Percentiles rank a stretch among this genome's conserved stretches.
Conservation (phyloP, 2,888 invertebrate species). For the Falcaria lacertinaria region DNA sequence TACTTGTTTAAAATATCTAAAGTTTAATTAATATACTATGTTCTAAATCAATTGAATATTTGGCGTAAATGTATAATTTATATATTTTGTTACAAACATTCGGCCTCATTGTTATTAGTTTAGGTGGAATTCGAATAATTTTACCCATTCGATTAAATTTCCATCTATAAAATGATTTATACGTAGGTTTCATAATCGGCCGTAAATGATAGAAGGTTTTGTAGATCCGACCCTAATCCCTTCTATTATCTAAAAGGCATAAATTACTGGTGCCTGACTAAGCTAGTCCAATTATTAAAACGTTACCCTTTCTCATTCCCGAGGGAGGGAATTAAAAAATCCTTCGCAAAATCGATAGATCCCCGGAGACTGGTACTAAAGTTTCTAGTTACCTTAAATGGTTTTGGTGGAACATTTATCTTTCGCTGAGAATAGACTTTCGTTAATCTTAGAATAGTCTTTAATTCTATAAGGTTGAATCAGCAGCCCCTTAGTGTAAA, state of each 20-base stretch:
- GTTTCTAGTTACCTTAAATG: neutral
- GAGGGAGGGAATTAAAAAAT: neutral
- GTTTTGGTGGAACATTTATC: neutral
- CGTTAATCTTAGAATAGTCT: neutral
- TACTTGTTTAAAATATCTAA: too few species aligned
- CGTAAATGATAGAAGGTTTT: neutral
- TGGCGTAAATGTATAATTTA: neutral
- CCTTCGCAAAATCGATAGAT: neutral
- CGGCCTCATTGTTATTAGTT: neutral
- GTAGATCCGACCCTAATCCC: conserved; percentile 11
- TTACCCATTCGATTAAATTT: neutral
- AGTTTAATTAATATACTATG: too few species aligned
- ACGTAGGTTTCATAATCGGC: neutral
- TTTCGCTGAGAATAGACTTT: neutral
- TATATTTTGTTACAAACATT: conserved; percentile 4
- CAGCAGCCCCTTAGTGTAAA: too few species aligned
- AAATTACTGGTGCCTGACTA: conserved; percentile 7
- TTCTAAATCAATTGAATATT: too few species aligned
- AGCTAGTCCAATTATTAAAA: neutral
- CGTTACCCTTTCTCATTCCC: neutral
- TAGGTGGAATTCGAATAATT: neutral
- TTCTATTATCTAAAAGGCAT: conserved; percentile 15
- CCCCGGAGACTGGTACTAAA: neutral
- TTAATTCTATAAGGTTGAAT: neutral
- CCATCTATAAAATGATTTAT: neutral